Conservation (phyloP, 2,888 invertebrate genomes). For the Cataglyphis albicans region DNA sequence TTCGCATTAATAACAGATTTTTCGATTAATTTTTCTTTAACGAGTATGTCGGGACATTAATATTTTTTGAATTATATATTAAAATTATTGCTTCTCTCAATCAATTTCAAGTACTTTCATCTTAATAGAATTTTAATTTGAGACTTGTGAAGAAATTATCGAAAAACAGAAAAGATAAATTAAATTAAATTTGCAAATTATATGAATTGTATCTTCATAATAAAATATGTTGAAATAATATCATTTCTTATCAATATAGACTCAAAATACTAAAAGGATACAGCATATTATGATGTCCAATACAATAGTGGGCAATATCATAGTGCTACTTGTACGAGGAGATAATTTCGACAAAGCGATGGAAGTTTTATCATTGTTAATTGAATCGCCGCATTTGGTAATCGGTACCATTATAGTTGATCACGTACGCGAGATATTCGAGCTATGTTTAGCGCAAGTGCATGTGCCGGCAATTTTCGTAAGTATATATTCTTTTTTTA, state of each 20-base stretch:
- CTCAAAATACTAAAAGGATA: slow-evolving; percentile 11
- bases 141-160: neutral
- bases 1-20: neutral
- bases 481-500: slow-evolving; percentile 74
- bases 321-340: slow-evolving; percentile 85
- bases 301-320: slow-evolving; percentile 40
- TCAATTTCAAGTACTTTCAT: neutral
- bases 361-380: slow-evolving; percentile 66
- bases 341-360: slow-evolving; percentile 87
- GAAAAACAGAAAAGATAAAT: neutral
- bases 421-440: slow-evolving; percentile 87
- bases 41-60: neutral
- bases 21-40: neutral
- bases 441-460: slow-evolving; percentile 87
- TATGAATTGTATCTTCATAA: slow-evolving; percentile 1
- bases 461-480: slow-evolving; percentile 87
- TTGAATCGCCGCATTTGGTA: slow-evolving; percentile 83
- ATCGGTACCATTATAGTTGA: slow-evolving; percentile 86
- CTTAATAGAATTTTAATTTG: neutral
- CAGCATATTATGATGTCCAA: neutral
- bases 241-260: neutral
- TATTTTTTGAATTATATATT: neutral
- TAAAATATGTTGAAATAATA: slow-evolving; percentile 8
- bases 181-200: slow-evolving; percentile 9
- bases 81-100: neutral